Evolutionary conservation across 1,140 invertebrate species (phyloP), one percentile per base, ranked within the genome.

Genomic region (Pinna nobilis): DNA sequence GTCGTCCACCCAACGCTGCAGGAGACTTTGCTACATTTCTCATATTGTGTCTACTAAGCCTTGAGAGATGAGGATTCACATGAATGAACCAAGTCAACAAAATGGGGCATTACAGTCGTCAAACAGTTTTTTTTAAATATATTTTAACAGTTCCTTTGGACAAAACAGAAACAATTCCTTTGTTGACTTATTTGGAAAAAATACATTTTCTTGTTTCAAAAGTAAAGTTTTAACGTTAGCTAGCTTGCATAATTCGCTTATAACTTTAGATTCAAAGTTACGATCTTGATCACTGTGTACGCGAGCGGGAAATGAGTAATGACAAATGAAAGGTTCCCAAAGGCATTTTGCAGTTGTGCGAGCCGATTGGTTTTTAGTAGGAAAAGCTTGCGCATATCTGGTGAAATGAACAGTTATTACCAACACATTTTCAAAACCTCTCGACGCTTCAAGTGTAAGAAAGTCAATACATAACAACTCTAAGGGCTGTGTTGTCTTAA

Each of bases 401-500:
- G 33, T 39, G 20, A 63, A 63, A 23, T 63, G 59, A 37, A 39
- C 59, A 20, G 59, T 63, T 39, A 63, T 41, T 15, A 47, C 39
- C 25, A 44, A 20, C 1, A 66, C 51, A 32, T 66, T 23, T 28
- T 66, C 63, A 66, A 33, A 66, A 66, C 41, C 47, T 35, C 32
- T 33, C 9, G 63, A 66, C 30, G 33, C 51, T n/a, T 66, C 63
- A 28, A 66, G n/a, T 11, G 47, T 51, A 15, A 66, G 64, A 51
- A 66, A 66, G 28, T 66, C 64, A 3, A 66, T 66, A 37, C 64
- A 66, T n/a, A 72, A 20, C 9, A 55, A 33, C 30, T 65, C 61
- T 18, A 72, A 20, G n/a, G 49, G 60, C 33, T 53, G 20, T 35
- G 60, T 15, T 55, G 61, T 72, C n/a, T 11, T 13, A n/a, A 72